phyloP scores from a whole-genome alignment of 1,140 invertebrate species.

The Heliothis virescens region DNA sequence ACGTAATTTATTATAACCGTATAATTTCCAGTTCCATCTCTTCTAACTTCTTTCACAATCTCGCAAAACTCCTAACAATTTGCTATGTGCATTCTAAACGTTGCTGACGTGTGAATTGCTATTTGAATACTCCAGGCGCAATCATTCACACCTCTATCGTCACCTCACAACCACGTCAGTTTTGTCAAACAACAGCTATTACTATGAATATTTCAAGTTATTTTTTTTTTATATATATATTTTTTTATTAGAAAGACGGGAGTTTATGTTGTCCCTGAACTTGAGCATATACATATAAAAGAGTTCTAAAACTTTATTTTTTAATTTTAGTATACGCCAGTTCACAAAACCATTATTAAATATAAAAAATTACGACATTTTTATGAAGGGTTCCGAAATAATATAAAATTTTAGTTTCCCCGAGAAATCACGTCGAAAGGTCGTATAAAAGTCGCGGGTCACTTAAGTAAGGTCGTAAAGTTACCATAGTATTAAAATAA shows the following conservation, averaged over 20 bases:
- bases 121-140: background rate
- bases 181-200: too few species aligned
- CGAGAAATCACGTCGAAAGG: constrained; percentile 14
- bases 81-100: background rate
- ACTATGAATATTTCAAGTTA: too few species aligned
- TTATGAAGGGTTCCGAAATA: constrained; percentile 5
- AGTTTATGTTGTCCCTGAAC: too few species aligned
- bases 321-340: background rate
- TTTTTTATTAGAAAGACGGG: too few species aligned
- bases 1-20: too few species aligned
- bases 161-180: too few species aligned
- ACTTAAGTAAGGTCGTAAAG: constrained; percentile 24
- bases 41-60: too few species aligned
- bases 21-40: too few species aligned
- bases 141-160: background rate
- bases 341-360: background rate
- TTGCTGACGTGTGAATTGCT: background rate
- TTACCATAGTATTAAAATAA: constrained; percentile 1
- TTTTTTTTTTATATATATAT: too few species aligned
- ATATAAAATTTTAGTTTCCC: constrained; percentile 23
- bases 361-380: constrained; percentile 10
- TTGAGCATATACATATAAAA: too few species aligned
- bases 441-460: constrained; percentile 27
- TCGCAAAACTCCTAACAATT: too few species aligned
- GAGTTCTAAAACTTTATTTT: background rate